A percentile compares a stretch with the other conserved stretches of the same genome.
phyloP scores from a whole-genome alignment of 2,113 vertebrate genomes.

The Macquaria ambigua region DNA sequence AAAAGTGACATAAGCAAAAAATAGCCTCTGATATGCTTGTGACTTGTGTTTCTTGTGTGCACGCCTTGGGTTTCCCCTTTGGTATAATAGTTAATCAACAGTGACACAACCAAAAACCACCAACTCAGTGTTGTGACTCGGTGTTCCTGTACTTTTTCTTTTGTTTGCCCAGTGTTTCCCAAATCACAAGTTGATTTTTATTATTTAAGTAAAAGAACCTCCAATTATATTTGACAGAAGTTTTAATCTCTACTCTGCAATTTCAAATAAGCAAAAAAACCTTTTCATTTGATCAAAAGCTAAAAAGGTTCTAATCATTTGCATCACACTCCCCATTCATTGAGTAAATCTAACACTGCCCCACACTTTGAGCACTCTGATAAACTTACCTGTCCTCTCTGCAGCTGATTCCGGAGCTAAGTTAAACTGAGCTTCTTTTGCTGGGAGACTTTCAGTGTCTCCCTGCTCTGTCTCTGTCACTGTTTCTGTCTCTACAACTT shows the following conservation, averaged over 20 bases:
- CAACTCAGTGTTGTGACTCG: not conserved
- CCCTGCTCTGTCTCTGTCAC: conserved; percentile 3
- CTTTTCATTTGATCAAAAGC: not conserved
- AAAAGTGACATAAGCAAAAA: too few relatives aligned
- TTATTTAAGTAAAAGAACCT: not conserved
- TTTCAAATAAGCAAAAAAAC: not conserved
- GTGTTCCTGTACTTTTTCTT: not conserved
- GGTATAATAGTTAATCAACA: conserved; percentile 1
- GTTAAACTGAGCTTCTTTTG: not conserved
- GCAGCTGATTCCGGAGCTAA: conserved; percentile 9
- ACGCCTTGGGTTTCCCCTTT: not conserved
- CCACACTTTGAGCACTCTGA: not conserved
- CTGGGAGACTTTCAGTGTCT: not conserved
- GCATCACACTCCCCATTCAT: not conserved
- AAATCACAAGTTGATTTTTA: not conserved
- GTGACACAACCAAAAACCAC: not conserved
- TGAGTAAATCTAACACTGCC: not conserved
- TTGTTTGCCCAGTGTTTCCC: not conserved
- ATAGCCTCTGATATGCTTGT: not conserved
- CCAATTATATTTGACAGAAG: too few relatives aligned
- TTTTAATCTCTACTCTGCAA: not conserved
- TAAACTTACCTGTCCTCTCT: conserved; percentile 47
- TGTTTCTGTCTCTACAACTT: conserved; percentile 8
- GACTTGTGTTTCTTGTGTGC: not conserved
- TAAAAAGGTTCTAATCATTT: not conserved